Evolutionary conservation across 2,888 invertebrate species (phyloP).

Genomic region (Maniola hyperantus): DNA sequence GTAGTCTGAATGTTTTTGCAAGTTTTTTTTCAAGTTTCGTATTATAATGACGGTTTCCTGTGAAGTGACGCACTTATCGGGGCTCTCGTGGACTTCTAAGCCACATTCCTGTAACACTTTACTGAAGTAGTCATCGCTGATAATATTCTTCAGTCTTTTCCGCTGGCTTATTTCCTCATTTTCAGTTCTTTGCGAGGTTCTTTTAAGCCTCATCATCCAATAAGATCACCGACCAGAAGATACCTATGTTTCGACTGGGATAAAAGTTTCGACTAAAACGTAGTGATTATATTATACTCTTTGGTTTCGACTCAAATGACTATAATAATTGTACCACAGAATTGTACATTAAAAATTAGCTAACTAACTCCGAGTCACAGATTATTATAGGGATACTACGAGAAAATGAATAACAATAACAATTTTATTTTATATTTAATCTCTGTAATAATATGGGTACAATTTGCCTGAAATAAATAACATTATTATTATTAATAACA

Average conservation of each 20-base stretch:
- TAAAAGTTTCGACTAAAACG: too few relatives aligned
- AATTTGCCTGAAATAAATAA: too few relatives aligned
- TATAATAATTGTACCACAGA: too few relatives aligned
- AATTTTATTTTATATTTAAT: too few relatives aligned
- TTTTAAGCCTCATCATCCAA: constrained; percentile 39
- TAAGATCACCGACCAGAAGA: background rate
- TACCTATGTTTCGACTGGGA: background rate
- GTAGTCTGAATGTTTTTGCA: constrained; percentile 72
- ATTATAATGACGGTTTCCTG: constrained; percentile 76
- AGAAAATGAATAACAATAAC: too few relatives aligned
- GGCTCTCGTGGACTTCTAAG: constrained; percentile 58
- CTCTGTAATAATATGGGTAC: too few relatives aligned
- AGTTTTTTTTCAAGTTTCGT: constrained; percentile 69
- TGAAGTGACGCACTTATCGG: constrained; percentile 58
- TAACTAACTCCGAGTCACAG: too few relatives aligned
- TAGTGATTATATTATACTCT: too few relatives aligned
- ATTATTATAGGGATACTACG: too few relatives aligned
- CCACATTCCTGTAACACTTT: constrained; percentile 62
- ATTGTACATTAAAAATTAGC: too few relatives aligned
- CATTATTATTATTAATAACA: too few relatives aligned
- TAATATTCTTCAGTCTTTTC: constrained; percentile 53
- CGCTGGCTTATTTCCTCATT: constrained; percentile 43
- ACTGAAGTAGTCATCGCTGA: constrained; percentile 53
- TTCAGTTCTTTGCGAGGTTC: constrained; percentile 30
- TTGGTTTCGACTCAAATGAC: too few relatives aligned